A percentile compares a stretch with the other conserved stretches of the same genome.
These are phyloP conservation scores for Eilema sororculum DNA, from an alignment of 2,888 invertebrate genomes.

Conservation along the genomic window DNA sequence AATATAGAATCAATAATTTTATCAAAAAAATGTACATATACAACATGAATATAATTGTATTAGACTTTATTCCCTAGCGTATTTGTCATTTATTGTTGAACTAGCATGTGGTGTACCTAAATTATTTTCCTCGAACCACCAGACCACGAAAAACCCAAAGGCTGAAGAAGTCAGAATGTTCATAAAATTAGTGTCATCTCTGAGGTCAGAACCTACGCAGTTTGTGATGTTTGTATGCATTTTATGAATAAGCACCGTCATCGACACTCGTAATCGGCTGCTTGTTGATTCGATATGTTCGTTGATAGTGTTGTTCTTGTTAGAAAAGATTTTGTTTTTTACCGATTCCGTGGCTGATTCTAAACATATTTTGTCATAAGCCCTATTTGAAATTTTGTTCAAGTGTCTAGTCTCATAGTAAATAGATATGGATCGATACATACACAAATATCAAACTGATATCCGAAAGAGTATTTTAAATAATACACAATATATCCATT, in stretches of 20 bases:
- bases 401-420: not conserved
- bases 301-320: too few species aligned
- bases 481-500: not conserved
- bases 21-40: not conserved
- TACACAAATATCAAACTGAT: not conserved
- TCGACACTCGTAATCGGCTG: conserved; percentile 4
- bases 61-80: not conserved
- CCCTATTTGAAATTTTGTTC: not conserved
- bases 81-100: not conserved
- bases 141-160: conserved; percentile 3
- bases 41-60: not conserved
- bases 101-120: not conserved
- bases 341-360: not conserved
- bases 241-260: not conserved
- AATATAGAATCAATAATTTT: too few species aligned
- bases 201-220: conserved; percentile 4
- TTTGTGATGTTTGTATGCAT: not conserved
- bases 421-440: too few species aligned
- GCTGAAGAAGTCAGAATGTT: not conserved
- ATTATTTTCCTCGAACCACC: not conserved
- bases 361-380: not conserved
- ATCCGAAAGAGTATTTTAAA: not conserved
- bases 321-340: not conserved
- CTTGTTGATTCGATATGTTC: too few species aligned
- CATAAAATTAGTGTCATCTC: conserved; percentile 1